Percentiles rank a stretch among this genome's conserved stretches.
Conservation (phyloP, 2,113 vertebrate species). For the Melierax canorus region DNA sequence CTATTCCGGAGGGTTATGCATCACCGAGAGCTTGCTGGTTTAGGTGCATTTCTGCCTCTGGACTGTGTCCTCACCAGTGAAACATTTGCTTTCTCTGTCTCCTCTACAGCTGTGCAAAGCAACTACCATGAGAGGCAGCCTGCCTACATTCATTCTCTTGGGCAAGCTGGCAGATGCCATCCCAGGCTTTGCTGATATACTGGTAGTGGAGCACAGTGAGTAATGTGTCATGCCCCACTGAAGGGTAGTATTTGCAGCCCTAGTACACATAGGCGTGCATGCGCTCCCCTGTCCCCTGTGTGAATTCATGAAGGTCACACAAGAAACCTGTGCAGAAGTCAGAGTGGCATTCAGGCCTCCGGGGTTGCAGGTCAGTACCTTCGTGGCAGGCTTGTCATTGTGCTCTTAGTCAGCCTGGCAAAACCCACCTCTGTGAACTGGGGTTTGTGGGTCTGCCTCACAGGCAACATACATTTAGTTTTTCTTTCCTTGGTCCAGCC, state of each 20-base stretch:
- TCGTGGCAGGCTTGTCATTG: not conserved
- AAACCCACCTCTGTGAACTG: not conserved
- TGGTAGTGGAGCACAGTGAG: conserved; percentile 84
- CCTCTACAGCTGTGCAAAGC: conserved; percentile 64
- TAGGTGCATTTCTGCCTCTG: not conserved
- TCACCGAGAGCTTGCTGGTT: not conserved
- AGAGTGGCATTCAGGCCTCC: not conserved
- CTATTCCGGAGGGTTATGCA: not conserved
- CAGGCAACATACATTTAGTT: not conserved
- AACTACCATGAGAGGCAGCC: conserved; percentile 67
- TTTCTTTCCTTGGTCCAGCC: not conserved
- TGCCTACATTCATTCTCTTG: conserved; percentile 81
- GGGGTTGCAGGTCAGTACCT: not conserved
- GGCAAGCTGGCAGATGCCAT: conserved; percentile 84
- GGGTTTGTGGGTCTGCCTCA: not conserved
- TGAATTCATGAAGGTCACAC: not conserved
- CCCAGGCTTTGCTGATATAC: conserved; percentile 74
- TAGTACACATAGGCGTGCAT: accelerated
- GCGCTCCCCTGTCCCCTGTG: accelerated
- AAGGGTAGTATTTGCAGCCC: not conserved
- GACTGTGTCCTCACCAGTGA: not conserved
- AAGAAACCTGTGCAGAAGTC: not conserved
- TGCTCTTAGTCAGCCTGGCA: not conserved
- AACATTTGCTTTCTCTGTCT: not conserved
- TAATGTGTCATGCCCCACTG: not conserved